Percentiles rank a stretch among this genome's conserved stretches.
These are phyloP conservation scores for Terebella lapidaria DNA, from an alignment of 2,888 invertebrate genomes.

Conservation along the genomic window DNA sequence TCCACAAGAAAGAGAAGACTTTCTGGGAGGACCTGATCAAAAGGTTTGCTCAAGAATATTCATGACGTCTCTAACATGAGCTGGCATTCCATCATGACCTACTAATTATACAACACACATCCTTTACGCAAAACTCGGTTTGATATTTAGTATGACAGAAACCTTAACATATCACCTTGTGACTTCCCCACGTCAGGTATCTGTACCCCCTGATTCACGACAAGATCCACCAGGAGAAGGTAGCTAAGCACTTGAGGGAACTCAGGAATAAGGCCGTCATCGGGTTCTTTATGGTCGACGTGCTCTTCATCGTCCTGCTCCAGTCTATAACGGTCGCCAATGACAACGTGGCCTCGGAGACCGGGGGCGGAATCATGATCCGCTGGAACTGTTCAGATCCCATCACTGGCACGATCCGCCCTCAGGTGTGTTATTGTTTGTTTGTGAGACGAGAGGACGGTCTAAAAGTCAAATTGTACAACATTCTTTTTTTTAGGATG, in stretches of 20 bases:
- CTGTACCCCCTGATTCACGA: constrained; percentile 80
- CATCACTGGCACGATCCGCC: too few relatives aligned
- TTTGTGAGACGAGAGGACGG: too few relatives aligned
- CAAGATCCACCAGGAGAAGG: constrained; percentile 59
- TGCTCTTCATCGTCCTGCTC: constrained; percentile 87
- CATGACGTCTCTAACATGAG: too few relatives aligned
- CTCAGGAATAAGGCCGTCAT: constrained; percentile 74
- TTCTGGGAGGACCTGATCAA: constrained; percentile 60
- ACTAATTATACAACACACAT: too few relatives aligned
- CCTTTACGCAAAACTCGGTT: not conserved
- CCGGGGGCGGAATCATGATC: constrained; percentile 13
- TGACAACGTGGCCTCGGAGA: not conserved
- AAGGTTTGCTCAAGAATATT: too few relatives aligned
- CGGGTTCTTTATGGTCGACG: constrained; percentile 91
- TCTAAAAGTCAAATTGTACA: too few relatives aligned
- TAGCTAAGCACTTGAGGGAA: constrained; percentile 66
- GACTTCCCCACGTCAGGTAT: constrained; percentile 83
- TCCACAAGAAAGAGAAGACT: constrained; percentile 73
- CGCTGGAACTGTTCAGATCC: constrained; percentile 18
- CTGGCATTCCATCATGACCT: too few relatives aligned
- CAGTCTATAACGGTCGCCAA: constrained; percentile 33
- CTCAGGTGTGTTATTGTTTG: too few relatives aligned
- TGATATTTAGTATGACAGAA: not conserved
- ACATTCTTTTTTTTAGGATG: too few relatives aligned
- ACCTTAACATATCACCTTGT: constrained; percentile 51